Percentiles rank a stretch among this genome's conserved stretches.
Evolutionary conservation across 2,113 vertebrate genomes (phyloP).

Genomic region (Naja naja): DNA sequence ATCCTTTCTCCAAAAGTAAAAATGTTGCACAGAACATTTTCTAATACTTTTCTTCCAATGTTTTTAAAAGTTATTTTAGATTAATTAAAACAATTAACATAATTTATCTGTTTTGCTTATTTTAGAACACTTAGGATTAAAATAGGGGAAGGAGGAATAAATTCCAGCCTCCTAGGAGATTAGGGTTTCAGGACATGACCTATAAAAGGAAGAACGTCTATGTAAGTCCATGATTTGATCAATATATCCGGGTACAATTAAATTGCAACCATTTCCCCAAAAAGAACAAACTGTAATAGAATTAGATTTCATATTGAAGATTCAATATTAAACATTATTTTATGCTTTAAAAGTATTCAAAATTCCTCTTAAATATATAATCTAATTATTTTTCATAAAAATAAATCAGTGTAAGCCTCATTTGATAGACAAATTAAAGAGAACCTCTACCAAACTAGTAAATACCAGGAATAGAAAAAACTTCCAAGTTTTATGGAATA

Average conservation of each 20-base stretch:
- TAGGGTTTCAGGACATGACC: neutral
- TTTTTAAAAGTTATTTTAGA: neutral
- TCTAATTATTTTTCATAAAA: neutral
- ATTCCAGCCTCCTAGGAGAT: neutral
- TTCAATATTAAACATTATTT: neutral
- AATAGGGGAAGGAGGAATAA: too few species aligned
- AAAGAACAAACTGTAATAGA: neutral
- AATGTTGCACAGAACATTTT: neutral
- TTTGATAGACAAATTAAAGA: neutral
- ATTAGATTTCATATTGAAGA: too few species aligned
- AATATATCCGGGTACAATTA: too few species aligned
- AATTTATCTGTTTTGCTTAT: neutral
- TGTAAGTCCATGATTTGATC: neutral
- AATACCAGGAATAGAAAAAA: neutral
- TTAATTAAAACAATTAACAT: neutral
- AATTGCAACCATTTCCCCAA: neutral
- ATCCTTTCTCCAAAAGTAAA: neutral
- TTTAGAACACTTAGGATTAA: neutral
- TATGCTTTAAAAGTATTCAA: neutral
- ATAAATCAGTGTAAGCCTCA: fast-evolving
- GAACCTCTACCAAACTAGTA: neutral
- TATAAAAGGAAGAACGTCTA: neutral
- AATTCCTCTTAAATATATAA: neutral
- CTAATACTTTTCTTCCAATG: neutral
- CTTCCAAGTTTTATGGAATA: neutral